These are phyloP conservation scores for Scaptodrosophila lebanonensis DNA, from an alignment of 1,140 invertebrate genomes.

Conservation along the genomic window DNA sequence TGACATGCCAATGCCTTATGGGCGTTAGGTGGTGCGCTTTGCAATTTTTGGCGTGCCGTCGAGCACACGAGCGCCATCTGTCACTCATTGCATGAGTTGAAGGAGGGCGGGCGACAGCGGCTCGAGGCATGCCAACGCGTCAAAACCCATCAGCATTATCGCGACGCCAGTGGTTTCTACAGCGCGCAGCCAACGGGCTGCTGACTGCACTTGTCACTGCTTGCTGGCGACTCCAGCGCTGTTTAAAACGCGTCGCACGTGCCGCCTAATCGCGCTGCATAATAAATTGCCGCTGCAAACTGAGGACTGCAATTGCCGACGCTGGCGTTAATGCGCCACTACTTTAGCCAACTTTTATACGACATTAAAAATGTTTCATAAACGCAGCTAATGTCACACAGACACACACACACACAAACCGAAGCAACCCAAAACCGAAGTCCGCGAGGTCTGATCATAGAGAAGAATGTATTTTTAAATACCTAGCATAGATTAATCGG, in stretches of 20 bases:
- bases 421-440: constrained; percentile 11
- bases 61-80: background rate
- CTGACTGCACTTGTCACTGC: background rate
- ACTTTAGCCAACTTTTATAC: too few species aligned
- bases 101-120: too few species aligned
- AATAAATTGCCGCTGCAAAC: constrained; percentile 37
- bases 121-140: background rate
- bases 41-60: background rate
- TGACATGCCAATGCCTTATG: background rate
- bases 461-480: constrained; percentile 26
- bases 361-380: constrained; percentile 35
- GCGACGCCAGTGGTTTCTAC: too few species aligned
- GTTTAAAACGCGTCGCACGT: constrained; percentile 51
- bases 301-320: constrained; percentile 13
- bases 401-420: constrained; percentile 7
- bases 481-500: too few species aligned
- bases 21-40: too few species aligned
- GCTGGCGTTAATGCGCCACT: constrained; percentile 9
- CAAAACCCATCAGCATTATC: too few species aligned
- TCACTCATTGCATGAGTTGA: background rate
- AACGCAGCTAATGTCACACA: constrained; percentile 30
- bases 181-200: constrained; percentile 4
- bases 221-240: constrained; percentile 14
- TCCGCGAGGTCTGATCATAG: constrained; percentile 10
- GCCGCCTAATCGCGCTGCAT: constrained; percentile 44